Base-by-base conservation (phyloP, 2,797 vertebrate species). In the Onychomys leucogaster region DNA sequence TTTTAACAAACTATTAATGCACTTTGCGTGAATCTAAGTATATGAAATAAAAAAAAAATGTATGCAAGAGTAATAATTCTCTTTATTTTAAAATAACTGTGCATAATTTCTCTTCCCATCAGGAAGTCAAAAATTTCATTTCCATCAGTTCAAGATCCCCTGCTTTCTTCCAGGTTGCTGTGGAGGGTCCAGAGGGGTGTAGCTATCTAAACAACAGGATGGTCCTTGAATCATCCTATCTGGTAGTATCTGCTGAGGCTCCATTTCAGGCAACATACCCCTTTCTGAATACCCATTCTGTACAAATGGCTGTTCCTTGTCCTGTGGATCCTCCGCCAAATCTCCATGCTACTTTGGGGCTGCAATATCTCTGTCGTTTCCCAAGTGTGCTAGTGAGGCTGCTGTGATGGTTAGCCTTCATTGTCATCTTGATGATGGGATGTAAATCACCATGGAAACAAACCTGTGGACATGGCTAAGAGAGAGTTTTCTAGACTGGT, bases 61-160 rank as follows among this genome's bases (percentile, higher is more conserved):
- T 69, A 32, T 88, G 49, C 29, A 89, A 55, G 13, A 37, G 11
- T 52, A 41, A 34, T 55, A 67, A 37, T 83, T 73, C 17, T 73
- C 41, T 52, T 63, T 94, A 84, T 16, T 86, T 90, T 89, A 71
- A 73, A 94, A 86, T 65, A 52, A 55, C 19, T 94, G 43, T 82
- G 81, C 63, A 11, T 63, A 57, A 52, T 94, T 88, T 88, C 43
- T 96, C 43, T 81, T 94, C 69, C 69, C 19, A 89, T 32, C 17
- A 91, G 43, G 4, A 85, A 87, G 13, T 16, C 32, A 75, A 67
- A 78, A 94, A 76, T 13, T 75, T 89, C 8, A 65, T 59, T 37
- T 59, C 17, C 16, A 77, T 76, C 23, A 76, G 0, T 41, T 19
- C 32, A 75, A 37, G n/a, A 6, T 78, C 6, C 37, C 7, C 49